phyloP scores from a whole-genome alignment of 2,888 invertebrate species.

The Hydraecia micacea region DNA sequence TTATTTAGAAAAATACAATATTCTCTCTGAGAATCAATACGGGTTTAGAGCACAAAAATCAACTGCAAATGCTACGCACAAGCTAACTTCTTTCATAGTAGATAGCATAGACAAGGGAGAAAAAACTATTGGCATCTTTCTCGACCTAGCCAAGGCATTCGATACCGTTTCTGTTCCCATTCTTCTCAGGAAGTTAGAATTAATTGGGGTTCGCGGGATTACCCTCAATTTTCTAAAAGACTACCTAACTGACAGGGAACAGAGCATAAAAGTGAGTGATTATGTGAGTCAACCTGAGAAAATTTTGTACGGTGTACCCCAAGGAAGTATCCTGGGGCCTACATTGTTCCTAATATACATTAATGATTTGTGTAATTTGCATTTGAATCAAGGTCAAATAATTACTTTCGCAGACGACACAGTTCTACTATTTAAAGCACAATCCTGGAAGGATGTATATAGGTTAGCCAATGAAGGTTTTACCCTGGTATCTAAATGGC shows the following conservation, averaged over 20 bases:
- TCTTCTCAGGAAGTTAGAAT: no score
- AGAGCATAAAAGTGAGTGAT: background rate
- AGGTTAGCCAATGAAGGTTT: background rate
- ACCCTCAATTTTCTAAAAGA: background rate
- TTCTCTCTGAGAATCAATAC: no score
- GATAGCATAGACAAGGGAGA: no score
- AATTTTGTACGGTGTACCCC: background rate
- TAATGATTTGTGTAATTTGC: background rate
- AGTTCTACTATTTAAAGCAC: background rate
- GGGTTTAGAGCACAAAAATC: no score
- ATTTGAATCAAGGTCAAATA: background rate
- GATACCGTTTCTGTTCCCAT: no score
- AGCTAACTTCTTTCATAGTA: no score
- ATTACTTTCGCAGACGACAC: background rate
- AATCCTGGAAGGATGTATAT: background rate
- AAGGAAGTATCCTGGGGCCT: conserved; percentile 1
- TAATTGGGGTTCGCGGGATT: background rate
- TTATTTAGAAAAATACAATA: no score
- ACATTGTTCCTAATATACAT: background rate
- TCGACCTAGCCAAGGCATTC: background rate
- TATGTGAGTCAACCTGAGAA: background rate
- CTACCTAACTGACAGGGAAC: background rate
- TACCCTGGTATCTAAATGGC: background rate
- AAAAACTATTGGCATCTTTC: background rate
- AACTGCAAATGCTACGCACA: no score